Evolutionary conservation across 2,797 vertebrate genomes (phyloP), one percentile per base, ranked within the genome.

Genomic region (Poecile montanus): DNA sequence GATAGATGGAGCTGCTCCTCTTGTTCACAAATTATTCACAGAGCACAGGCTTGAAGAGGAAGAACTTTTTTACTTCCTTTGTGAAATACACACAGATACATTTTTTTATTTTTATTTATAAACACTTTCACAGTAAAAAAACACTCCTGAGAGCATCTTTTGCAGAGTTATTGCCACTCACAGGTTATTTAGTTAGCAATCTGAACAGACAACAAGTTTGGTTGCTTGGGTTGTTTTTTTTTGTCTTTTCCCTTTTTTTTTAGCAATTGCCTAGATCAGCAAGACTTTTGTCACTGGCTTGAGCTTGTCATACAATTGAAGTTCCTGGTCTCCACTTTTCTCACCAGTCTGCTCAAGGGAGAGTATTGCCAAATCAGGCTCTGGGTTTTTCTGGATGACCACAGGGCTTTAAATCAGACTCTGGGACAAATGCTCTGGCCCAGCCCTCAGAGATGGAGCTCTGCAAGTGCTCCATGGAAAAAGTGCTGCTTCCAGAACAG

Each of bases 1-100:
- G 94, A 96, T 58, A 76, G 91, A 94, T 94, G 91, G 88, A 94
- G 94, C 80, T 88, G 74, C 93, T 96, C 62, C 85, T 91, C 93
- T 78, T 71, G 54, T 62, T 89, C 87, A 67, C 81, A 3, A 89
- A 94, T 95, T 93, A 94, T 77, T 89, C 91, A 74, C 83, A 79
- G 82, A 22, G 79, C 63, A 38, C 0, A 4, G 67, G 77, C 45
- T 78, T 53, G 73, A 85, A 77, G 72, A 85, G 26, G 68, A 93
- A 47, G 78, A 53, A 71, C 13, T 48, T 81, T 90, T 93, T 81
- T 70, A 65, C 56, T 86, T 60, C 44, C 76, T 91, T 81, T 78
- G 58, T 82, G 84, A 88, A 91, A 73, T 57, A 83, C 66, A 70
- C 45, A 54, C 26, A 65, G 30, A 25, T 53, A 50, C 66, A 54